Evolutionary conservation across 2,888 invertebrate species (phyloP).

Genomic region (Acrocyrtus sp.): DNA sequence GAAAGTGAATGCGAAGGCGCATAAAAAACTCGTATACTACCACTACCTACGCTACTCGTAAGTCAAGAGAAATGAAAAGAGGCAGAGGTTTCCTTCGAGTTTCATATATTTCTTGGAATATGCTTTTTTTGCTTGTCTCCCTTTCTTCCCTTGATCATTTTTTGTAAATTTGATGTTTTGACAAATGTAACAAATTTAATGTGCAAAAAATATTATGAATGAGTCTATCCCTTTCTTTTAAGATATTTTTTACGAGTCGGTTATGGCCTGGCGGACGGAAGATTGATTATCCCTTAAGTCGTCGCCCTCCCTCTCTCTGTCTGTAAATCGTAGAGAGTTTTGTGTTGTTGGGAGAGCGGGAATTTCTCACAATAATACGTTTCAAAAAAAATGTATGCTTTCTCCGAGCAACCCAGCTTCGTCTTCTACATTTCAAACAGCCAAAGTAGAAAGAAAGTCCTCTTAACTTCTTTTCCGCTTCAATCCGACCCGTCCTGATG

Average conservation of each 20-base stretch:
- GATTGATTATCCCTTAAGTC: constrained; percentile 58
- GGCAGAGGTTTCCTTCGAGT: too few relatives aligned
- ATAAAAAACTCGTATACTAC: too few relatives aligned
- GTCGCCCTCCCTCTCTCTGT: constrained; percentile 49
- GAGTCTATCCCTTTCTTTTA: constrained; percentile 43
- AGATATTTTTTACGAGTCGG: constrained; percentile 29
- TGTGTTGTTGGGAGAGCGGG: background rate
- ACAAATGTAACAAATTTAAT: constrained; percentile 60
- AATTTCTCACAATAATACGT: too few relatives aligned
- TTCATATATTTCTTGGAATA: too few relatives aligned
- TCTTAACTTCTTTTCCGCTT: constrained; percentile 16
- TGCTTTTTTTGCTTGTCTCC: too few relatives aligned
- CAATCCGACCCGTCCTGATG: constrained; percentile 7
- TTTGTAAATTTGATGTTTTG: constrained; percentile 50
- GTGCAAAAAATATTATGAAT: constrained; percentile 62
- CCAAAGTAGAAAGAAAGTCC: background rate
- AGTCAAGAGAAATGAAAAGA: too few relatives aligned
- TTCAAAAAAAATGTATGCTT: background rate
- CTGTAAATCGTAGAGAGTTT: constrained; percentile 16
- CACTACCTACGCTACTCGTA: too few relatives aligned
- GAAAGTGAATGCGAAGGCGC: too few relatives aligned
- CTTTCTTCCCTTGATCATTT: constrained; percentile 1
- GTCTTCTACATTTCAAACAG: background rate
- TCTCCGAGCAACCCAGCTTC: background rate
- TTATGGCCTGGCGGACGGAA: constrained; percentile 40